Conservation (phyloP, 2,888 invertebrate species). For the Anoncus sp. region DNA sequence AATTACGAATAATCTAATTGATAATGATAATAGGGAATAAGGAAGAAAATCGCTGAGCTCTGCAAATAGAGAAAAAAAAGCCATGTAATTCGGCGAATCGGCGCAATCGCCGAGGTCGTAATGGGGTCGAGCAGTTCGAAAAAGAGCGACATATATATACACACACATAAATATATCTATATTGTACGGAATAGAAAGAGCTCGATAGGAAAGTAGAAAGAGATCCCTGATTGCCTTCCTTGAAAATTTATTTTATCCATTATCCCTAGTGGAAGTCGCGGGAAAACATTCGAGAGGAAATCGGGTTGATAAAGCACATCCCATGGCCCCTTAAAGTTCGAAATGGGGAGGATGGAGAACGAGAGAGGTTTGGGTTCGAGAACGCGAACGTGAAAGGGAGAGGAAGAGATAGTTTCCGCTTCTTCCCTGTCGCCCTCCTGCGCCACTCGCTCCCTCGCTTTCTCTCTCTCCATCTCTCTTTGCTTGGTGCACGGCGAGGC, state of each 20-base stretch:
- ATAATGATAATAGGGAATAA: slow-evolving; percentile 22
- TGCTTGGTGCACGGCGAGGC: slow-evolving; percentile 11
- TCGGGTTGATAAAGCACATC: slow-evolving; percentile 64
- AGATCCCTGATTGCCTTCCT: slow-evolving; percentile 59
- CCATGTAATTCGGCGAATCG: slow-evolving; percentile 37
- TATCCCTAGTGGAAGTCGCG: slow-evolving; percentile 60
- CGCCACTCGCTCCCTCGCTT: slow-evolving; percentile 18
- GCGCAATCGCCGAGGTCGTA: slow-evolving; percentile 48
- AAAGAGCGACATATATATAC: slow-evolving; percentile 31
- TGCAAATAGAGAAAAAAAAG: slow-evolving; percentile 12
- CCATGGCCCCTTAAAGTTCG: slow-evolving; percentile 58
- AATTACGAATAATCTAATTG: slow-evolving; percentile 16
- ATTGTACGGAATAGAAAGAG: slow-evolving; percentile 12
- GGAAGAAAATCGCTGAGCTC: slow-evolving; percentile 33
- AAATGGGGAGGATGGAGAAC: slow-evolving; percentile 40
- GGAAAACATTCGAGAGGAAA: slow-evolving; percentile 64
- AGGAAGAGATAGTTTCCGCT: slow-evolving; percentile 50
- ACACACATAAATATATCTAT: not conserved
- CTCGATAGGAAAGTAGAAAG: slow-evolving; percentile 38
- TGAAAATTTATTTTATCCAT: slow-evolving; percentile 65
- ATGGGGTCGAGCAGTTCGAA: slow-evolving; percentile 29
- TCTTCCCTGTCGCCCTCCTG: slow-evolving; percentile 21
- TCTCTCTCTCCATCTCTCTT: slow-evolving; percentile 7
- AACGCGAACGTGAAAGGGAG: slow-evolving; percentile 37
- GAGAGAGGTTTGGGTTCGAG: slow-evolving; percentile 25